These are phyloP conservation scores for Nasonia oneida DNA, from an alignment of 2,888 invertebrate species.

Conservation along the genomic window DNA sequence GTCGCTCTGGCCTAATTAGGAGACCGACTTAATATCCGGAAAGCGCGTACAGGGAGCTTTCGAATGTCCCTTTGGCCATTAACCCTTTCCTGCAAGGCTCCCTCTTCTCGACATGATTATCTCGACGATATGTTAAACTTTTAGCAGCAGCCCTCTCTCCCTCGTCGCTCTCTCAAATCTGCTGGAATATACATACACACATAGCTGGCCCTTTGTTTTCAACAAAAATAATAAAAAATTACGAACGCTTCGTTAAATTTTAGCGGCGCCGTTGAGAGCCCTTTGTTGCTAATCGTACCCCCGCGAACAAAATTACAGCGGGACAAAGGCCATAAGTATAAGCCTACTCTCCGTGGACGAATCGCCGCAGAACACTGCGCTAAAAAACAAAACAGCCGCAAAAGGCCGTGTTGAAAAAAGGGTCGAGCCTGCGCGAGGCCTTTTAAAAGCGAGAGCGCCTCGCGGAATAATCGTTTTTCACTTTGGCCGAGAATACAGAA, in stretches of 20 bases:
- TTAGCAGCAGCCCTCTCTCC: background rate
- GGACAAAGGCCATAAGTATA: background rate
- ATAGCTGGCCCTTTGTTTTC: too few species aligned
- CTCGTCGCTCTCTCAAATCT: background rate
- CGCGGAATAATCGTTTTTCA: conserved; percentile 43
- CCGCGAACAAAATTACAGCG: background rate
- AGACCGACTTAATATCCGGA: conserved; percentile 59
- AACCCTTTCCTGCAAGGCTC: conserved; percentile 33
- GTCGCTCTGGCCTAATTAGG: conserved; percentile 61
- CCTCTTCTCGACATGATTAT: conserved; percentile 47
- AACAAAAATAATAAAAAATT: background rate
- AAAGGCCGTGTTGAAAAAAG: background rate
- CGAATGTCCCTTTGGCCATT: conserved; percentile 47
- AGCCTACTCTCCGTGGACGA: background rate
- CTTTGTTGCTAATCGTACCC: background rate
- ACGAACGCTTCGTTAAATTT: background rate
- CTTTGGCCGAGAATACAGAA: conserved; percentile 34
- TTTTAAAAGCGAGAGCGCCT: background rate
- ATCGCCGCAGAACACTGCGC: background rate
- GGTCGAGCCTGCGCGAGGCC: background rate
- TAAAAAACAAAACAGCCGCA: background rate
- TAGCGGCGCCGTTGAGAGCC: background rate
- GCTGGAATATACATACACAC: too few species aligned
- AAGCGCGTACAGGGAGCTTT: conserved; percentile 27
- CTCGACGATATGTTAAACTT: conserved; percentile 49